These are phyloP conservation scores for Sebastes melanostomus DNA, from an alignment of 2,797 vertebrate species.

Conservation along the genomic window DNA sequence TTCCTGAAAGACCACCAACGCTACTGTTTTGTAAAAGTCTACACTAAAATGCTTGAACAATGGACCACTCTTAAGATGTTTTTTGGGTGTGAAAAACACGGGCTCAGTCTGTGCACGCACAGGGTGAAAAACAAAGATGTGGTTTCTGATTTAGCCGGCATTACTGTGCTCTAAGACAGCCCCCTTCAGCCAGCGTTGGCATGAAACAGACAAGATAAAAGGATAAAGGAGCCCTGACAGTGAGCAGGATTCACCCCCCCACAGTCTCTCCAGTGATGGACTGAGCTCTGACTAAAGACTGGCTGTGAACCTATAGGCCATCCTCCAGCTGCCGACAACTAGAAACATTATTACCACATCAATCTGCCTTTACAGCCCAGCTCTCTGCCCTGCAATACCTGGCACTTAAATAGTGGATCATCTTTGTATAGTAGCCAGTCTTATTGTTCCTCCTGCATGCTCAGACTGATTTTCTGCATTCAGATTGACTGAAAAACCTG, in stretches of 20 bases:
- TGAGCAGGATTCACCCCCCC: neutral
- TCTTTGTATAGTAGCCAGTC: conserved; percentile 2
- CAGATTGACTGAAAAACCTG: neutral
- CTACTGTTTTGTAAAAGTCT: neutral
- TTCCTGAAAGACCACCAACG: no score
- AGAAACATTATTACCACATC: conserved; percentile 25
- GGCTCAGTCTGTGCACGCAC: neutral
- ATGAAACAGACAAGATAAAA: neutral
- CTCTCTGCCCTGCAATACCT: conserved; percentile 14
- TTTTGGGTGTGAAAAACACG: neutral
- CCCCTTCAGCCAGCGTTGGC: neutral
- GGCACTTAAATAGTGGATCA: conserved; percentile 1
- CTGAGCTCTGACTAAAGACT: neutral
- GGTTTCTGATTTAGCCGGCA: neutral
- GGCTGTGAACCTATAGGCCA: neutral
- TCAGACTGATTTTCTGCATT: neutral
- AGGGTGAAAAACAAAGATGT: neutral
- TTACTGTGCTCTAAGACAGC: neutral
- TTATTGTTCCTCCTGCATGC: conserved; percentile 5
- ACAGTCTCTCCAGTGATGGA: neutral
- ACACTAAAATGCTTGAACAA: neutral
- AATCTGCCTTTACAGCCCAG: conserved; percentile 11
- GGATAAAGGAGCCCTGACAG: neutral
- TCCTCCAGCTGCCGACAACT: neutral
- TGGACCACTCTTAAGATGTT: neutral